Percentiles rank a stretch among this genome's conserved stretches.
Evolutionary conservation across 2,113 vertebrate genomes (phyloP).

Genomic region (Porphyrio hochstetteri): DNA sequence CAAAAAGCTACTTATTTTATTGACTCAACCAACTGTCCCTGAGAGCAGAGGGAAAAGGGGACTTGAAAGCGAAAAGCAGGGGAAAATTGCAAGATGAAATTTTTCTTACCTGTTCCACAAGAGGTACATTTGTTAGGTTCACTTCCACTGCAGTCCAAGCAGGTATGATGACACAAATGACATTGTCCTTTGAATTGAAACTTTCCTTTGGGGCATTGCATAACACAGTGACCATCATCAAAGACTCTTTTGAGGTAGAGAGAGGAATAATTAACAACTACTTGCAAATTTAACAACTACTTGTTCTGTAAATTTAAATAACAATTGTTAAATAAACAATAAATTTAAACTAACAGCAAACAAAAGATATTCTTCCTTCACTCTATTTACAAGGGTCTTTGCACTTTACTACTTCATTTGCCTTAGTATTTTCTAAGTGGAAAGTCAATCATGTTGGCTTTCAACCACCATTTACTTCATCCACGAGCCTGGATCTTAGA

Average conservation of each 20-base stretch:
- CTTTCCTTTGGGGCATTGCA: conserved; percentile 78
- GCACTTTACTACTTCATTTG: background rate
- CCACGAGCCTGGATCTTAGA: background rate
- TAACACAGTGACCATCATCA: conserved; percentile 80
- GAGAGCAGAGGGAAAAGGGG: background rate
- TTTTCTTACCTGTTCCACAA: conserved; percentile 84
- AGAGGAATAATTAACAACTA: background rate
- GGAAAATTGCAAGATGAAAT: background rate
- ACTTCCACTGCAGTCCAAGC: conserved; percentile 83
- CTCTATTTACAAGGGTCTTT: background rate
- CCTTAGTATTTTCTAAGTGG: background rate
- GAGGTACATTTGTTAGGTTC: conserved; percentile 84
- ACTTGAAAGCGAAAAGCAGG: background rate
- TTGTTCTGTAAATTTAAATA: background rate
- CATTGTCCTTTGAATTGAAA: conserved; percentile 80
- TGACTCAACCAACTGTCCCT: background rate
- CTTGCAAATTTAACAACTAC: background rate
- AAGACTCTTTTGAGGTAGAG: conserved; percentile 78
- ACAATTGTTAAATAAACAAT: too few species aligned
- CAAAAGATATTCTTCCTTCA: background rate
- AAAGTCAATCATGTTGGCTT: background rate
- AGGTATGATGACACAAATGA: conserved; percentile 87
- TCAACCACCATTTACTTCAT: background rate
- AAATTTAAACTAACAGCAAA: background rate
- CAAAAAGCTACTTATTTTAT: background rate